These are phyloP conservation scores for Synanthedon tipuliformis DNA, from an alignment of 2,888 invertebrate genomes.

Conservation along the genomic window DNA sequence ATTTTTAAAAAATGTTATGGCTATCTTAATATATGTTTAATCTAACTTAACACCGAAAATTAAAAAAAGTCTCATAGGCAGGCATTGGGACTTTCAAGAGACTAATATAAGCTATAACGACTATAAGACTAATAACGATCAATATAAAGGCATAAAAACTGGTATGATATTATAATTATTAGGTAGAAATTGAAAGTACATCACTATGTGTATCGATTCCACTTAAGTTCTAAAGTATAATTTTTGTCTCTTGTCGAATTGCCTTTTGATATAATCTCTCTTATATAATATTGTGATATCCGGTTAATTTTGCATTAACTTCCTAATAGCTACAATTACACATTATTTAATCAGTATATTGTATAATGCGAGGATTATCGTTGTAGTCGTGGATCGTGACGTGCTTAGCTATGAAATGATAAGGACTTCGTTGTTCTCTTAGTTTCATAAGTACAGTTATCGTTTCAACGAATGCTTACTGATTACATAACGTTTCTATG, in stretches of 20 bases:
- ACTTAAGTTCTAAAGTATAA: neutral
- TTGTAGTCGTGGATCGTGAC: slow-evolving; percentile 29
- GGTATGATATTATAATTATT: too few relatives aligned
- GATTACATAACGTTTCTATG: slow-evolving; percentile 7
- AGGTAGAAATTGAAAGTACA: neutral
- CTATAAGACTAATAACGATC: too few relatives aligned
- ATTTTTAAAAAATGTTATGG: too few relatives aligned
- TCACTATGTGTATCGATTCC: neutral
- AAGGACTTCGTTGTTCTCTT: neutral
- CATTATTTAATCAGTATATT: slow-evolving; percentile 37
- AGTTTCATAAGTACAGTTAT: slow-evolving; percentile 5
- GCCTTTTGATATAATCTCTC: neutral
- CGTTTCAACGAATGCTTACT: slow-evolving; percentile 6
- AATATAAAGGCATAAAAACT: too few relatives aligned
- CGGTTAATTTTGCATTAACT: slow-evolving; percentile 33
- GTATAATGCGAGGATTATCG: slow-evolving; percentile 28
- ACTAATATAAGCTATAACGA: too few relatives aligned
- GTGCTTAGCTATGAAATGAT: slow-evolving; percentile 8
- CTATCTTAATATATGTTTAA: too few relatives aligned
- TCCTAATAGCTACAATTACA: slow-evolving; percentile 41
- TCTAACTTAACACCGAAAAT: too few relatives aligned
- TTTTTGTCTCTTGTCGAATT: neutral
- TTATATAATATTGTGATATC: slow-evolving; percentile 9
- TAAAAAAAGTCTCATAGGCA: too few relatives aligned
- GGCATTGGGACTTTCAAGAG: too few relatives aligned